phyloP scores from a whole-genome alignment of 1,140 invertebrate genomes.

The Drosophila tani region DNA sequence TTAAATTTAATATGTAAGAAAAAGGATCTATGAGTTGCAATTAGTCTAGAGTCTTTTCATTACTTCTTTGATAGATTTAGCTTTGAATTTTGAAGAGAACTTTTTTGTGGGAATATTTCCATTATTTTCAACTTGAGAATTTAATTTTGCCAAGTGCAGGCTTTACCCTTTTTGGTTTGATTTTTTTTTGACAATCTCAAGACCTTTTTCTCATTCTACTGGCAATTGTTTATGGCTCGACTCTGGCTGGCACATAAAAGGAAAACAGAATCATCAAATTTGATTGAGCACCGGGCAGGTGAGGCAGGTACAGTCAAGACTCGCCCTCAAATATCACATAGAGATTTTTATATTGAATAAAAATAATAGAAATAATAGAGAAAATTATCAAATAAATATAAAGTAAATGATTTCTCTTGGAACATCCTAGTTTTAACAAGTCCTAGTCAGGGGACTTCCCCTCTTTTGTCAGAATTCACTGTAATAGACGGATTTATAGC shows the following conservation, averaged over 20 bases:
- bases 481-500: constrained; percentile 41
- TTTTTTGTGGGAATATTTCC: neutral
- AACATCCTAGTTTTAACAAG: no score
- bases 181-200: constrained; percentile 11
- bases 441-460: no score
- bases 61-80: no score
- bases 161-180: neutral
- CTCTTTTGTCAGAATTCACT: neutral
- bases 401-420: neutral
- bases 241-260: constrained; percentile 44
- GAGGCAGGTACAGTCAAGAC: constrained; percentile 14
- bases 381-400: neutral
- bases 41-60: neutral
- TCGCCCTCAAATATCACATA: neutral
- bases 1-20: neutral
- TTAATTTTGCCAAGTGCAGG: neutral
- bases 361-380: neutral
- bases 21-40: neutral
- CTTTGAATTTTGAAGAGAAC: no score
- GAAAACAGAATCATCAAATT: constrained; percentile 53
- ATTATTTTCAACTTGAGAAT: neutral
- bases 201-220: constrained; percentile 29
- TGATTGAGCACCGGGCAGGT: constrained; percentile 40
- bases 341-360: neutral
- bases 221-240: constrained; percentile 37